Evolutionary conservation across 2,797 vertebrate genomes (phyloP), one percentile per base, ranked within the genome.

Genomic region (Pelobates cultripes): DNA sequence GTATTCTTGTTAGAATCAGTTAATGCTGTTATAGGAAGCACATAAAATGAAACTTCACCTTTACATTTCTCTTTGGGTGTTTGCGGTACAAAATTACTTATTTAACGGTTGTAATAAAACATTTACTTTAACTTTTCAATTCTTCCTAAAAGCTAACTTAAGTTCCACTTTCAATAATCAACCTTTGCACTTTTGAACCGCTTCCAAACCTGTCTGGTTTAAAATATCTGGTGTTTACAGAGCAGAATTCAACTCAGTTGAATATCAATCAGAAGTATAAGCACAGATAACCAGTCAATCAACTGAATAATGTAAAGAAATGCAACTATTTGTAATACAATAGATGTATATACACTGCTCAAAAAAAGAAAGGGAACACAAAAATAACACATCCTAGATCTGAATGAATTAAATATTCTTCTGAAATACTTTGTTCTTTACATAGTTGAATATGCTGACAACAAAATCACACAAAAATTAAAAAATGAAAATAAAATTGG

Each of bases 121-220:
- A 83, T 83, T 79, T 4, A 83, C 72, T 28, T 57, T n/a, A 64
- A 55, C 8, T 42, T 17, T 63, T 15, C 1, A 9, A 66, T 66
- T 51, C 55, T 28, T 51, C n/a, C 41, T 78, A 75, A 69, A 83
- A 43, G 44, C n/a, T 78, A 75, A 79, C 73, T 40, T 43, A 28
- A 63, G 28, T 68, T 68, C 7, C 14, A 15, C 15, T 14, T 57
- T 68, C 9, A 64, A 7, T 51, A 41, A n/a, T 55, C 44, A 70
- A 83, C 72, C 74, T 83, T 83, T 75, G 71, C 10, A 55, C 81
- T 15, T 75, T 78, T 70, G 72, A 75, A 74, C 72, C 41, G 55
- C 6, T 69, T 61, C 14, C 43, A 3, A 41, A 42, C 7, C 8
- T 40, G 47, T 40, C n/a, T 55, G 17, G 14, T 73, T 60, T 15